Conservation (phyloP, 2,797 vertebrate species). For the Benthosema pterotum region DNA sequence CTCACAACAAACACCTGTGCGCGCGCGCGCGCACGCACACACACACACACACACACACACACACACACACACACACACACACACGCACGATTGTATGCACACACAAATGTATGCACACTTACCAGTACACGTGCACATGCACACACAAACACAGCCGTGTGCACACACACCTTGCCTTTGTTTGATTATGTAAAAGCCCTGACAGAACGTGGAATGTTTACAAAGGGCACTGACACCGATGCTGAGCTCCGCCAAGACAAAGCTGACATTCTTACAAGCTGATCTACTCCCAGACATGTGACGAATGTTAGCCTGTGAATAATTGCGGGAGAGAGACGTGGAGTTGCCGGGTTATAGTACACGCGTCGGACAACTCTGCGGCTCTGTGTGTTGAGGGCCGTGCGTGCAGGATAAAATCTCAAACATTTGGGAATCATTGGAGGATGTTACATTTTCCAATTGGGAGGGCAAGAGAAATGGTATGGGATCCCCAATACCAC, state of each 20-base stretch:
- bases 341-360: not conserved
- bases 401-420: not conserved
- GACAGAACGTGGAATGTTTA: slow-evolving; percentile 39
- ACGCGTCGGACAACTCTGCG: slow-evolving; percentile 1
- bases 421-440: slow-evolving; percentile 4
- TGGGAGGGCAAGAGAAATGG: no score
- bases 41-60: no score
- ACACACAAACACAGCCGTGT: no score
- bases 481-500: no score
- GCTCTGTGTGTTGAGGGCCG: not conserved
- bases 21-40: no score
- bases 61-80: no score
- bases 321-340: not conserved
- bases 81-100: no score
- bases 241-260: slow-evolving; percentile 18
- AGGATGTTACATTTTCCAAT: no score
- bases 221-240: slow-evolving; percentile 18
- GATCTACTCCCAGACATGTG: not conserved
- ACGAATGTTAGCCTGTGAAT: slow-evolving; percentile 11
- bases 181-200: slow-evolving; percentile 53
- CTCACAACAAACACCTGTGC: no score
- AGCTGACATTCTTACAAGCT: slow-evolving; percentile 8
- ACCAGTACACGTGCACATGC: no score
- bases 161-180: not conserved
- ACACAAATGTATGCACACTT: no score